Conservation (phyloP, 2,797 vertebrate genomes). For the Aeoliscus strigatus region DNA sequence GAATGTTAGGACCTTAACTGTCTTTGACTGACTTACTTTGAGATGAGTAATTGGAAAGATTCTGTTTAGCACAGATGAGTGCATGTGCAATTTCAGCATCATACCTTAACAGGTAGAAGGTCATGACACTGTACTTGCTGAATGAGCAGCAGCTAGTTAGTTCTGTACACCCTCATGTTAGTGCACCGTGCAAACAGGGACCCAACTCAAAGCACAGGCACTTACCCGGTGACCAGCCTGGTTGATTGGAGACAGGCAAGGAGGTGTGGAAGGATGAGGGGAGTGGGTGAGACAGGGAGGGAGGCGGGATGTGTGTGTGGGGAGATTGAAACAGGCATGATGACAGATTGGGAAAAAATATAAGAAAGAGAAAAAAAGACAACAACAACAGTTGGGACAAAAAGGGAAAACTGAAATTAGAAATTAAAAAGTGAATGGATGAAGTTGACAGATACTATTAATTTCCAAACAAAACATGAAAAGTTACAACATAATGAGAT, state of each 20-base stretch:
- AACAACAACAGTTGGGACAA: conserved; percentile 64
- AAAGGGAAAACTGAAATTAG: conserved; percentile 80
- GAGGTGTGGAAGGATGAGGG: conserved; percentile 71
- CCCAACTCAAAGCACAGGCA: conserved; percentile 67
- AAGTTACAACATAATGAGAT: conserved; percentile 42
- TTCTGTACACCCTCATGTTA: conserved; percentile 35
- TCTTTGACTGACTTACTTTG: no score
- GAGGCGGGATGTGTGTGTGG: conserved; percentile 64
- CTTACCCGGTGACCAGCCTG: conserved; percentile 99
- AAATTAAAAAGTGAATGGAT: conserved; percentile 70
- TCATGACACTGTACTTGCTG: conserved; percentile 6
- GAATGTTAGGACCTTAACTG: no score
- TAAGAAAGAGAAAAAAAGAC: conserved; percentile 29
- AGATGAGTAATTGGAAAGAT: no score
- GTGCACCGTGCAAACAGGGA: conserved; percentile 56
- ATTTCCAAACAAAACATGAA: conserved; percentile 48
- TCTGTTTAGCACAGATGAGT: conserved; percentile 2
- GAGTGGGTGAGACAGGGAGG: conserved; percentile 72
- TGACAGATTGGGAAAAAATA: conserved; percentile 29
- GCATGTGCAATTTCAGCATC: conserved; percentile 2
- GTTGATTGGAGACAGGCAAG: conserved; percentile 86
- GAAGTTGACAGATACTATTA: conserved; percentile 54
- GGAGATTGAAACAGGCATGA: conserved; percentile 72
- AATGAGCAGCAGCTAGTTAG: conserved; percentile 8
- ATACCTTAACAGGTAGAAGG: background rate